Conservation (phyloP, 2,113 vertebrate genomes). For the Malurus cyaneus region DNA sequence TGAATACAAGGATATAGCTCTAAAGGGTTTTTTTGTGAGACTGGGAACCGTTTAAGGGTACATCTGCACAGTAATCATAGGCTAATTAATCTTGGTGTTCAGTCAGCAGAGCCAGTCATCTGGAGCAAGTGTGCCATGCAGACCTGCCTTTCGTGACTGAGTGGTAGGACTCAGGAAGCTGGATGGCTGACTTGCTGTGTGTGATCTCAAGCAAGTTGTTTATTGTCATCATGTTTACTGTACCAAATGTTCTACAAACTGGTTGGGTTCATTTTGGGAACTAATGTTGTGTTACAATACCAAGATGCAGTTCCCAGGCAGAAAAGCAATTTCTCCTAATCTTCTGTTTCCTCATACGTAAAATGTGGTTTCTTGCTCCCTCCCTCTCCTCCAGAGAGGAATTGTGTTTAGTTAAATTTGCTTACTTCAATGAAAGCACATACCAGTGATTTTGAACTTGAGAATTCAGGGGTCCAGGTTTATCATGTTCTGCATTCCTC, state of each 20-base stretch:
- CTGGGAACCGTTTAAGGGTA: neutral
- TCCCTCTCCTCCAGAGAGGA: neutral
- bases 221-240: slow-evolving; percentile 24
- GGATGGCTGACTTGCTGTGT: neutral
- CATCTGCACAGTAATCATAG: neutral
- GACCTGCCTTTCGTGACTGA: neutral
- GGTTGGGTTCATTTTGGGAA: neutral
- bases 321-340: neutral
- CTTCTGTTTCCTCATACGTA: neutral
- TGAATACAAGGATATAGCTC: neutral
- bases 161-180: neutral
- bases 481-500: neutral
- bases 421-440: neutral
- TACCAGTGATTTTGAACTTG: neutral
- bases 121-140: neutral
- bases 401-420: neutral
- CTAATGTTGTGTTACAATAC: neutral
- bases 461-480: neutral
- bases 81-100: neutral
- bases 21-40: neutral
- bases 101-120: neutral
- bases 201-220: slow-evolving; percentile 37
- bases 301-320: slow-evolving; percentile 12
- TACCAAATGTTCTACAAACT: slow-evolving; percentile 25
- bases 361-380: neutral